Evolutionary conservation across 1,140 invertebrate species (phyloP).

Genomic region (Holotrichia oblita): DNA sequence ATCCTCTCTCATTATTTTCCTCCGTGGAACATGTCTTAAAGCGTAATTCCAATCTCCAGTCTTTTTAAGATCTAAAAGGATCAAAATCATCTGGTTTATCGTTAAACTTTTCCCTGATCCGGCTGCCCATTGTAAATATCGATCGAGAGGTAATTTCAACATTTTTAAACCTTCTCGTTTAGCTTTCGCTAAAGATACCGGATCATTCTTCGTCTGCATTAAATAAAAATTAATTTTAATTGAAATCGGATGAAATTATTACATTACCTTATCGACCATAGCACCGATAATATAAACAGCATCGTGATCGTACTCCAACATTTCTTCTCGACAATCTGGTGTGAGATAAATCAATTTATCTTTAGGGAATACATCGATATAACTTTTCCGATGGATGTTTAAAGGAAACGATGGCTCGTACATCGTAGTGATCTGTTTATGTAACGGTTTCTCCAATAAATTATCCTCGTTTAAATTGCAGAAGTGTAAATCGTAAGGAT

Average conservation of each 20-base stretch:
- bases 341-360: constrained; percentile 87
- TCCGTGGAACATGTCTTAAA: constrained; percentile 73
- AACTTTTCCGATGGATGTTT: constrained; percentile 76
- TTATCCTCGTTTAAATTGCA: constrained; percentile 73
- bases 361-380: constrained; percentile 85
- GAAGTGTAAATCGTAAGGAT: constrained; percentile 81
- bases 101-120: constrained; percentile 82
- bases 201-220: constrained; percentile 69
- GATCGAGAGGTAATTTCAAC: constrained; percentile 82
- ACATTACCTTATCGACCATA: constrained; percentile 80
- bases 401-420: constrained; percentile 76
- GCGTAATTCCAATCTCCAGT: constrained; percentile 75
- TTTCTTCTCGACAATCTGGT: constrained; percentile 76
- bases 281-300: constrained; percentile 88
- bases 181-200: constrained; percentile 85
- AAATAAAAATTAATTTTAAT: constrained; percentile 29
- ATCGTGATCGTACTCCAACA: constrained; percentile 77
- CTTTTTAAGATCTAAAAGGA: constrained; percentile 75
- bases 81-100: constrained; percentile 78
- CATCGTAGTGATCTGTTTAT: constrained; percentile 73
- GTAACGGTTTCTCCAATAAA: constrained; percentile 66
- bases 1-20: constrained; percentile 69
- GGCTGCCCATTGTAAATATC: constrained; percentile 76
- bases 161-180: constrained; percentile 81
- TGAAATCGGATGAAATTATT: not conserved